Conservation (phyloP, 2,113 vertebrate genomes). For the Ptilorrhoa leucosticta region DNA sequence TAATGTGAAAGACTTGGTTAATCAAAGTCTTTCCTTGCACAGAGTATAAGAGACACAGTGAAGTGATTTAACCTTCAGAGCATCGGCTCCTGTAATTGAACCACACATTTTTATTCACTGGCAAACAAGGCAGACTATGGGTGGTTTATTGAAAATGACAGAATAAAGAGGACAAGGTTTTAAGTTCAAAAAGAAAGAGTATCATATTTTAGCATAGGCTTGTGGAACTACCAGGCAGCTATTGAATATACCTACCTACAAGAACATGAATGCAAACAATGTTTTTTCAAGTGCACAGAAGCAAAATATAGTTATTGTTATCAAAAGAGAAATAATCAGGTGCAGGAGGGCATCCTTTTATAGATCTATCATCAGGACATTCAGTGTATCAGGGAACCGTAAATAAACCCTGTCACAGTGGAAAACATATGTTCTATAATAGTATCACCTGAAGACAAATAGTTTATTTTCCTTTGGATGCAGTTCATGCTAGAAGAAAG, state of each 20-base stretch:
- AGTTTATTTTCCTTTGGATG: neutral
- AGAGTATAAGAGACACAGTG: neutral
- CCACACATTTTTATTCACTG: conserved; percentile 28
- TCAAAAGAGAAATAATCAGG: neutral
- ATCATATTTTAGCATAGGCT: neutral
- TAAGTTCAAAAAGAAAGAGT: neutral
- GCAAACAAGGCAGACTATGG: neutral
- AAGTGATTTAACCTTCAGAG: conserved; percentile 62
- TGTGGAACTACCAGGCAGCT: neutral
- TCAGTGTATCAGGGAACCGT: neutral
- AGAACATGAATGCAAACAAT: neutral
- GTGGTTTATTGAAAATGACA: conserved; percentile 24
- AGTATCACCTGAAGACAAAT: neutral
- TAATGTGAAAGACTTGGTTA: conserved; percentile 46
- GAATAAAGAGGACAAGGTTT: neutral
- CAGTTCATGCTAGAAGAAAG: neutral
- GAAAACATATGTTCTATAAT: neutral
- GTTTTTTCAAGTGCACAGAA: neutral
- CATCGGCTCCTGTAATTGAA: conserved; percentile 43
- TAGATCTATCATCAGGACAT: neutral
- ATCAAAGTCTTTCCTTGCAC: conserved; percentile 44
- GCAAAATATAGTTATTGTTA: neutral
- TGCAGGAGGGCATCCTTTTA: neutral
- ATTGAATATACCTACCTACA: neutral
- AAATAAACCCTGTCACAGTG: neutral